Evolutionary conservation across 2,888 invertebrate species (phyloP).

Genomic region (Omphaloscelis lunosa): DNA sequence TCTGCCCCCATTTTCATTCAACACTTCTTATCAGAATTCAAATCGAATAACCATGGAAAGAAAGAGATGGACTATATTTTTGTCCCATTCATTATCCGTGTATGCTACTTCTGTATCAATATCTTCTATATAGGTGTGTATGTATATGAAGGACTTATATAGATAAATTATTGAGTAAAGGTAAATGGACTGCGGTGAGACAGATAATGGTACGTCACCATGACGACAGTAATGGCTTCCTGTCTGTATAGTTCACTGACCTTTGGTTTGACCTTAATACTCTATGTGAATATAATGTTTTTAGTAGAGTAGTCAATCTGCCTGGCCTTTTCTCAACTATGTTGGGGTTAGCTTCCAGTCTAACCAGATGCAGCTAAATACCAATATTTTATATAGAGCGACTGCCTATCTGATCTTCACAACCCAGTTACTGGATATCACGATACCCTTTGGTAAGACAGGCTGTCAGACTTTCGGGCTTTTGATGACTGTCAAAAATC

Average conservation of each 20-base stretch:
- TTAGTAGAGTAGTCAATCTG: no score
- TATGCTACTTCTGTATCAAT: slow-evolving; percentile 22
- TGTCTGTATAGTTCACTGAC: slow-evolving; percentile 12
- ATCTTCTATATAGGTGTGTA: neutral
- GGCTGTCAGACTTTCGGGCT: no score
- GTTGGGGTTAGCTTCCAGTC: no score
- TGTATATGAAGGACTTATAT: slow-evolving; percentile 21
- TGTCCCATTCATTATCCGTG: neutral
- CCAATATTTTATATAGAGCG: neutral
- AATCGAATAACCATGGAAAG: neutral
- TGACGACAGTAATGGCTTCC: slow-evolving; percentile 6
- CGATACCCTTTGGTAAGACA: no score
- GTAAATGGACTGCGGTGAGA: slow-evolving; percentile 31
- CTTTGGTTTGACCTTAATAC: neutral
- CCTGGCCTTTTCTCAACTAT: no score
- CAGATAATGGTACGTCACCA: slow-evolving; percentile 13
- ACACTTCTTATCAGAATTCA: neutral
- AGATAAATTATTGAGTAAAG: slow-evolving; percentile 41
- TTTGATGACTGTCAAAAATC: no score
- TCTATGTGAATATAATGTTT: neutral
- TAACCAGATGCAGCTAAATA: neutral
- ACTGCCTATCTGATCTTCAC: no score
- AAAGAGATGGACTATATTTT: neutral
- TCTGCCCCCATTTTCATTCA: neutral
- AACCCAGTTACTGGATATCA: no score